Evolutionary conservation across 2,113 vertebrate genomes (phyloP), one percentile per base, ranked within the genome.

Genomic region (Plecotus auritus): DNA sequence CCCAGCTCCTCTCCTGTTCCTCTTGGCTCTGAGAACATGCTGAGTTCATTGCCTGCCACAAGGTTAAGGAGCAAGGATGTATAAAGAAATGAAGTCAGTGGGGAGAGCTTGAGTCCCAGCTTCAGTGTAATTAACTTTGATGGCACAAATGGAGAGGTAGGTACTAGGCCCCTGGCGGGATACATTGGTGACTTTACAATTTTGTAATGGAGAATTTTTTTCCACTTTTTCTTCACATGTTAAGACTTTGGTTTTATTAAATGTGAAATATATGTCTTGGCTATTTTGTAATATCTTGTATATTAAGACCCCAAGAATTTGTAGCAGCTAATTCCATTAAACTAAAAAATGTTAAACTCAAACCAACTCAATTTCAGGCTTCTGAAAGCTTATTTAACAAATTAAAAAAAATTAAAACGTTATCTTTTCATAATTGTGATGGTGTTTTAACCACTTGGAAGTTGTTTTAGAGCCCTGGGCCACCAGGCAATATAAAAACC

Each of bases 71-170:
- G 64, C 40, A 85, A 82, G 64, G 49, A 51, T 4, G 14, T 47
- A 83, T 78, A 78, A 54, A 88, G 81, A 93, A 87, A 93, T 89
- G 86, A 95, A 95, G 81, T 83, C 92, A 80, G 12, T 32, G 6
- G 90, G 78, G 85, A 93, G 49, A 78, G 12, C 4, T 11, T 3
- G 47, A 81, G 72, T 59, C 23, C 66, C 81, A 51, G 70, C 18
- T 18, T 74, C 1, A 14, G 80, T 51, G 42, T 70, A 77, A 69
- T 97, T 92, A 81, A 42, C 84, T 93, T 59, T 4, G 74, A 40
- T 66, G 92, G 67, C 3, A 0, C 67, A 91, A 72, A 17, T 37
- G 45, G 49, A 51, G 56, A 84, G 72, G 9, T 0, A 45, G 84
- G 14, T 42, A 18, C 32, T 54, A 26, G 59, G 96, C 66, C 90